Evolutionary conservation across 1,140 invertebrate genomes (phyloP), one percentile per base, ranked within the genome.

Genomic region (Anastrepha ludens): DNA sequence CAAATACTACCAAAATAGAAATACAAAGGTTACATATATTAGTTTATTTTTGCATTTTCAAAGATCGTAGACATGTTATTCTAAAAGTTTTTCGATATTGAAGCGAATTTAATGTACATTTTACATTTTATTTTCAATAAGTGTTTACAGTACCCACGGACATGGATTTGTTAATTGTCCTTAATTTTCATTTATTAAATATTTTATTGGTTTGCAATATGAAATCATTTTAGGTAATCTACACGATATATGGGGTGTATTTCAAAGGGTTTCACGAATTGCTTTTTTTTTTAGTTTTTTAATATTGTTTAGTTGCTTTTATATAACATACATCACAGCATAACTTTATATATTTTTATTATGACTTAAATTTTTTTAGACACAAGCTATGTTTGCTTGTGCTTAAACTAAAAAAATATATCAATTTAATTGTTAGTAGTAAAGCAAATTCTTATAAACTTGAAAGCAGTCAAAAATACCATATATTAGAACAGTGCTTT

Each of bases 311-410:
- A n/a, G 70, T 87, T 87, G 44, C 39, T 87, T 86, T 44, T 58
- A 91, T 92, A 91, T 91, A 92, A 92, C 91, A 90, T 92, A 92
- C 91, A 92, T 92, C 91, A 92, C 91, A 92, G 91, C 91, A 92
- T 91, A 92, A 92, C 90, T 92, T 92, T 92, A 92, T 92, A 90
- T 87, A 78, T 88, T 50, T 88, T 74, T 88, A 50, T 86, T 86
- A 74, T 15, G 74, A 74, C 47, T 86, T 74, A 67, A 86, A 39
- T 59, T 59, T 87, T 87, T 29, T 74, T 41, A 55, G 17, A 81
- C 20, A 85, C 81, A 59, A 85, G 20, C 81, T 15, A 50, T 50
- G 41, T 17, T 1, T 50, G 17, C 44, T 6, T 59, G 20, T 3
- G 44, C 41, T 55, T 50, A 20, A 55, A 85, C 29, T 74, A 74